A percentile compares a stretch with the other conserved stretches of the same genome.
Evolutionary conservation across 2,888 invertebrate genomes (phyloP).

Genomic region (Plagodis dolabraria): DNA sequence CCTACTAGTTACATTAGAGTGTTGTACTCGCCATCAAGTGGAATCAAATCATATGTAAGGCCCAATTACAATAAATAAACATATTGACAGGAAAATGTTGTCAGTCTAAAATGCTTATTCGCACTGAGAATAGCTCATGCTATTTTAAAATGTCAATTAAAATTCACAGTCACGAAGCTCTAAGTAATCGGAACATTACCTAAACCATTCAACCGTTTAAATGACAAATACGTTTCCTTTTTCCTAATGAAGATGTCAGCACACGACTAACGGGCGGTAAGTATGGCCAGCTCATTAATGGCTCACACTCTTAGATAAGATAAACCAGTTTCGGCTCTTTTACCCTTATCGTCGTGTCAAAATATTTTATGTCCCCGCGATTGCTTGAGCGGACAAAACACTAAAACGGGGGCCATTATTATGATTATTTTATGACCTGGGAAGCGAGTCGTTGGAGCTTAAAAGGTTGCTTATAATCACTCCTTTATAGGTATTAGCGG

Average conservation of each 20-base stretch:
- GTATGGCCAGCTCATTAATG: conserved; percentile 69
- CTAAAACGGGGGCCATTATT: conserved; percentile 38
- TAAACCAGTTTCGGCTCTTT: conserved; percentile 68
- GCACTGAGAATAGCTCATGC: too few species aligned
- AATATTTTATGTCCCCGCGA: conserved; percentile 77
- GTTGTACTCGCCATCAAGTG: too few species aligned
- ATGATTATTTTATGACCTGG: conserved; percentile 43
- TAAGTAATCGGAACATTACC: too few species aligned
- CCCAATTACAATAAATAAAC: too few species aligned
- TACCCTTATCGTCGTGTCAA: conserved; percentile 76
- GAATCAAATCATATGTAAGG: too few species aligned
- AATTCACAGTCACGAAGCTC: too few species aligned
- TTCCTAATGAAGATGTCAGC: conserved; percentile 67
- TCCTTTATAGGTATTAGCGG: conserved; percentile 12
- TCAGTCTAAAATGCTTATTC: too few species aligned
- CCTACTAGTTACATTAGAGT: too few species aligned
- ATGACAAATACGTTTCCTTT: not conserved
- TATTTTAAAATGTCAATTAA: too few species aligned
- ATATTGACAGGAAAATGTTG: too few species aligned
- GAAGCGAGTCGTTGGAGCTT: conserved; percentile 28
- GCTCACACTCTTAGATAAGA: conserved; percentile 73
- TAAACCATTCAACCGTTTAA: too few species aligned
- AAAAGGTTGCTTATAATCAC: conserved; percentile 30
- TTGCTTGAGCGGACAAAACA: conserved; percentile 48
- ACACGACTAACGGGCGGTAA: conserved; percentile 49